These are phyloP conservation scores for Bucco capensis DNA, from an alignment of 2,113 vertebrate genomes.

Conservation along the genomic window DNA sequence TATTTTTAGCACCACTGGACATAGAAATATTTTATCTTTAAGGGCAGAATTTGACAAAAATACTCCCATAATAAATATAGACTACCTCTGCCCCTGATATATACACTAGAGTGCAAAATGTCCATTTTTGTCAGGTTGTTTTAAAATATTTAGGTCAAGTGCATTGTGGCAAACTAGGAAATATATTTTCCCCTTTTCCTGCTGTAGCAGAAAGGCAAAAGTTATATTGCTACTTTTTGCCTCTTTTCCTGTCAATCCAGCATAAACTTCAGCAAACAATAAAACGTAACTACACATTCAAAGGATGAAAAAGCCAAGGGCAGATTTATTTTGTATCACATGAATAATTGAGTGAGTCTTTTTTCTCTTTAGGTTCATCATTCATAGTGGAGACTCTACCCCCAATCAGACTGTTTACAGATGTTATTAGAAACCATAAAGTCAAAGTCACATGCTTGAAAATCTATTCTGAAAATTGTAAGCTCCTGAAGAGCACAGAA, in stretches of 20 bases:
- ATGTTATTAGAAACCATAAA: not conserved
- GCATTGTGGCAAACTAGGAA: not conserved
- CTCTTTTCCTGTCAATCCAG: not conserved
- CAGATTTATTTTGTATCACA: not conserved
- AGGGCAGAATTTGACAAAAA: not conserved
- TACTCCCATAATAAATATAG: not conserved
- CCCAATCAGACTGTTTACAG: not conserved
- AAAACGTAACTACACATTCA: not conserved
- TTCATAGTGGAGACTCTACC: not conserved
- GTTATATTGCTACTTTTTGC: not conserved
- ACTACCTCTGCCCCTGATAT: not conserved
- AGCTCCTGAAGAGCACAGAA: not conserved
- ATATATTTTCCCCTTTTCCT: not conserved
- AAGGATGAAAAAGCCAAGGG: not conserved
- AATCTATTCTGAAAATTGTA: not conserved
- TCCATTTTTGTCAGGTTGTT: not conserved
- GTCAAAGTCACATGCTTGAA: not conserved
- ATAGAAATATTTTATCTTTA: not conserved
- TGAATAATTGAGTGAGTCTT: not conserved
- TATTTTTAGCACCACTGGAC: not conserved
- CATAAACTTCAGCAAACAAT: not conserved
- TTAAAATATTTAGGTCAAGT: conserved; percentile 14
- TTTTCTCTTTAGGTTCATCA: not conserved
- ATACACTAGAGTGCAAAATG: not conserved
- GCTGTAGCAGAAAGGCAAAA: not conserved